Evolutionary conservation across 1,140 invertebrate species (phyloP), one percentile per base, ranked within the genome.

Genomic region (Drosophila prosaltans): DNA sequence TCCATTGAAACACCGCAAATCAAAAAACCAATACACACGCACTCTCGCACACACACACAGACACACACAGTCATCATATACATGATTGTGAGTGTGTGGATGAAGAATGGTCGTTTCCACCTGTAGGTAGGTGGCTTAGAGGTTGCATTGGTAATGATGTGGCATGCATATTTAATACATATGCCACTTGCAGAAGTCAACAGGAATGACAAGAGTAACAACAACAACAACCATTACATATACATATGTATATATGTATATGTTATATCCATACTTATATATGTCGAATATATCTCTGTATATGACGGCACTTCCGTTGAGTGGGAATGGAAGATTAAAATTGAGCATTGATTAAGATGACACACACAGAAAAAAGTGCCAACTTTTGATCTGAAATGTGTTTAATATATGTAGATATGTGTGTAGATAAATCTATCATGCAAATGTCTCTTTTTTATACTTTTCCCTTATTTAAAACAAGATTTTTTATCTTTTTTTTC

Each of bases 1-100:
- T 57, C 70, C 54, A 74, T 74, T 63, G 21, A 7, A 66, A 41
- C 59, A 74, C 60, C 72, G 65, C 72, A 76, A 75, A 74, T 75
- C 68, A 65, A 64, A 64, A 64, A 65, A 66, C 48, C 73, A 72
- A 72, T 72, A 72, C 26, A 55, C 16, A 43, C 58, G 66, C 66
- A 48, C 45, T 79, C 51, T 4, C 64, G 59, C 3, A 8, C 48
- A 59, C 60, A 55, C 64, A 30, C 7, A 45, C n/a, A 54, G 16
- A 16, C 16, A 16, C 16, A 16, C 16, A 16, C 16, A 16, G 16
- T 8, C 3, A 51, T n/a, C 11, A 48, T 43, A 40, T 7, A 40
- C 16, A 2, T 21, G 51, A 9, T 0, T 26, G 21, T 26, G 41
- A 16, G 45, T 51, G 21, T 51, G 36, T 36, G 21, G 36, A 7